Evolutionary conservation across 2,797 vertebrate genomes (phyloP), one percentile per base, ranked within the genome.

Genomic region (Sebastes trivittatus): DNA sequence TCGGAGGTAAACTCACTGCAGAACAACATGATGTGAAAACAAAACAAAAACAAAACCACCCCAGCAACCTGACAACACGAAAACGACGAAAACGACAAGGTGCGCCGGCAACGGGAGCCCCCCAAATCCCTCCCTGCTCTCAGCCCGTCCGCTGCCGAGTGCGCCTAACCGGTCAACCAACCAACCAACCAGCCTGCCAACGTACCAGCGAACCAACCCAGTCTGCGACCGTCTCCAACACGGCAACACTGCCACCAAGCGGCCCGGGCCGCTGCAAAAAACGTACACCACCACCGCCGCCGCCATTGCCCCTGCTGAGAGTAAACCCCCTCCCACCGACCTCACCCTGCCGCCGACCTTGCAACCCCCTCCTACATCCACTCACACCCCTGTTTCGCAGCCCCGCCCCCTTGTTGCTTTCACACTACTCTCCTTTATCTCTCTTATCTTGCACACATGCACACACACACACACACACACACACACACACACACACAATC

Each of bases 11-110:
- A 98, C 94, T 98, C 97, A 81, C 96, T 98, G 89, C 98, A 98
- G 96, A 99, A 99, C 96, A 98, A 98, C 96, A 95, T 98, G 96
- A 98, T 98, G 93, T 99, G 95, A 95, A 93, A 87, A 81, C 70
- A 72, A 72, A 84, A 38, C 59, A 68, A 64, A 82, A 67, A 64
- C 32, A 56, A 72, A 61, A 77, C 82, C 68, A 66, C 81, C 64
- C 78, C 89, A 81, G 58, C 77, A 75, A 78, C 89, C 85, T 34
- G 71, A 81, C 90, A 81, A 56, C 82, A 78, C 56, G 2, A 84
- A 49, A 49, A 46, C 79, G 80, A 82, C 58, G 83, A 79, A 71
- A 86, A 76, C 80, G 6, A 72, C 75, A 66, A 83, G 87, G 84
- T 83, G 80, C 80, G 13, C 85, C 85, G 78, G 89, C 91, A 84